Evolutionary conservation across 1,140 invertebrate species (phyloP).

Genomic region (Hyles vespertilio): DNA sequence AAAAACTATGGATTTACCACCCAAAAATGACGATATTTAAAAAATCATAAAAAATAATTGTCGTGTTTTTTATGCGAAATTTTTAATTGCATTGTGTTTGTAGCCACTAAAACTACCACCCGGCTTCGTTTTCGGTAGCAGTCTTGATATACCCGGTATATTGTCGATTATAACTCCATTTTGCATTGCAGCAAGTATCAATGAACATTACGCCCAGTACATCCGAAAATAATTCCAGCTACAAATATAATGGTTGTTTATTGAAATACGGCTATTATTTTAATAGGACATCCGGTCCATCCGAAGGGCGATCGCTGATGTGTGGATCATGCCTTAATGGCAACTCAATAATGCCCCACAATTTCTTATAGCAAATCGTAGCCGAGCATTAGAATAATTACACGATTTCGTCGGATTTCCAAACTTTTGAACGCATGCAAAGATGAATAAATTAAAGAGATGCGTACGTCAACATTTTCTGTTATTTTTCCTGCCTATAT

Average conservation of each 20-base stretch:
- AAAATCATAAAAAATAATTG: too few relatives aligned
- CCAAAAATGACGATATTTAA: too few relatives aligned
- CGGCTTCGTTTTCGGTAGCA: too few relatives aligned
- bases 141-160: too few relatives aligned
- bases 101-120: too few relatives aligned
- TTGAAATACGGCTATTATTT: conserved; percentile 67
- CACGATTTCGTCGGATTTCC: conserved; percentile 31
- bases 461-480: too few relatives aligned
- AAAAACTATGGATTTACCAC: too few relatives aligned
- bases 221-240: conserved; percentile 36
- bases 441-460: not conserved
- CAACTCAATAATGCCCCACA: conserved; percentile 9
- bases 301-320: conserved; percentile 25
- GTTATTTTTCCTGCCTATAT: too few relatives aligned
- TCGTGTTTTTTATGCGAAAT: too few relatives aligned
- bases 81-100: too few relatives aligned
- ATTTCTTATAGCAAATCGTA: conserved; percentile 9
- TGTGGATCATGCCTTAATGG: conserved; percentile 37
- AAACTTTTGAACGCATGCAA: conserved; percentile 3
- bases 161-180: too few relatives aligned
- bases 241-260: conserved; percentile 58
- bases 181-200: conserved; percentile 36
- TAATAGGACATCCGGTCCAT: conserved; percentile 65
- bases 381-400: conserved; percentile 52
- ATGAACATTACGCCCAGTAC: conserved; percentile 17